Base-by-base conservation (phyloP, 2,113 vertebrate genomes). In the Thunnus maccoyii region DNA sequence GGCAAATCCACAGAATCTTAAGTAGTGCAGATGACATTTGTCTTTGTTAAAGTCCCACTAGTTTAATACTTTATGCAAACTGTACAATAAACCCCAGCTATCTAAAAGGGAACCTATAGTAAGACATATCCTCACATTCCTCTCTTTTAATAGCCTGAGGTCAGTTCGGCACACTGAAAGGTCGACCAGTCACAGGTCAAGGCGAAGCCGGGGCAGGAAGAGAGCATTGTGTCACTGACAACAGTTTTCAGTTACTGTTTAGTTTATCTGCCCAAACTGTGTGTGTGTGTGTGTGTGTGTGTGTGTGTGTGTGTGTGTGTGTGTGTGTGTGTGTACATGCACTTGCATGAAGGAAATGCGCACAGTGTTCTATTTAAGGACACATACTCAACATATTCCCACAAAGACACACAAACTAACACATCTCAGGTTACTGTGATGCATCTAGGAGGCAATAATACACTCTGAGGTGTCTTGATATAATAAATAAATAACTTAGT, bases 201-300 rank as follows among this genome's bases (percentile, higher is more conserved):
- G 54, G 69, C 32, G 17, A 50, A 76, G 55, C 65, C n/a, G 3
- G 73, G 25, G 18, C 41, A 86, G 82, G 74, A 76, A 81, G 64
- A 63, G 36, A 60, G 54, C 83, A 86, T 88, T 88, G 88, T 91
- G 78, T 69, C 81, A 52, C 58, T 68, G 72, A 48, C 44, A 67
- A 60, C 46, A 27, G 54, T 20, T 74, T 57, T 22, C 9, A 78
- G 54, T 55, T 36, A 5, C 7, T 57, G 50, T 83, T 62, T 46
- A 46, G 67, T 72, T 72, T 77, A 32, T 76, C 52, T 78, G 16
- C 16, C 13, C 32, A 1, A 36, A 48, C 18, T 48, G 36, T 9
- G 8, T 41, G 36, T 41, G 36, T 41, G 8, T 41, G 36, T 3
- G 15, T 18, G 18, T 81, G 13, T 70, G 3, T 51, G 55, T 62